Evolutionary conservation across 2,888 invertebrate species (phyloP), one percentile per base, ranked within the genome.

Genomic region (Clistopyga incitator): DNA sequence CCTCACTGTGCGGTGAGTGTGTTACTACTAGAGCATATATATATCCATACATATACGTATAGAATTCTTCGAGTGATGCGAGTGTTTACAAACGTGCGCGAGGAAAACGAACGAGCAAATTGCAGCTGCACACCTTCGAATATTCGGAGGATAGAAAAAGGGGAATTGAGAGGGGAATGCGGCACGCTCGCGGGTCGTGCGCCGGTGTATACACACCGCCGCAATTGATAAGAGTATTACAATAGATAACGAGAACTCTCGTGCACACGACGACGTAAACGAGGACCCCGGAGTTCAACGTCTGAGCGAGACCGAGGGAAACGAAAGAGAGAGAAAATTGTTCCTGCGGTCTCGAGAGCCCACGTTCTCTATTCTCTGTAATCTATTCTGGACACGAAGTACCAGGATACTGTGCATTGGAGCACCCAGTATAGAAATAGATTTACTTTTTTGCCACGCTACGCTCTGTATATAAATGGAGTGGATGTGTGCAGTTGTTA

Each of bases 141-240:
- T 80, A 68, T 75, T 74, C 20, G 68, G 68, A 68, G 38, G 29
- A 61, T 25, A 64, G 29, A 65, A n/a, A 64, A 42, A 72, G 4
- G 45, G 59, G 54, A 38, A 42, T 64, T 10, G 20, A 65, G 47
- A 38, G 71, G 54, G 0, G 61, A 18, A 56, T 11, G 64, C 25
- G 65, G 64, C 75, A 64, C 65, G 68, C 23, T 80, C 59, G 67
- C 34, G 74, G n/a, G 42, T 54, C 67, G 50, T 64, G 70, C 74
- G 67, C 6, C 18, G 52, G 47, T 77, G 50, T 45, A 67, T 42
- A 67, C 34, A 67, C 68, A 38, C 18, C 38, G 23, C 56, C 45
- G 52, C 72, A 34, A 74, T 75, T 74, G 82, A 82, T 82, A 82
- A 64, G 74, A 82, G 64, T 77, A 47, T 64, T 70, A 78, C 68